Evolutionary conservation across 2,888 invertebrate genomes (phyloP), one percentile per base, ranked within the genome.

Genomic region (Hoplodrina blanda): DNA sequence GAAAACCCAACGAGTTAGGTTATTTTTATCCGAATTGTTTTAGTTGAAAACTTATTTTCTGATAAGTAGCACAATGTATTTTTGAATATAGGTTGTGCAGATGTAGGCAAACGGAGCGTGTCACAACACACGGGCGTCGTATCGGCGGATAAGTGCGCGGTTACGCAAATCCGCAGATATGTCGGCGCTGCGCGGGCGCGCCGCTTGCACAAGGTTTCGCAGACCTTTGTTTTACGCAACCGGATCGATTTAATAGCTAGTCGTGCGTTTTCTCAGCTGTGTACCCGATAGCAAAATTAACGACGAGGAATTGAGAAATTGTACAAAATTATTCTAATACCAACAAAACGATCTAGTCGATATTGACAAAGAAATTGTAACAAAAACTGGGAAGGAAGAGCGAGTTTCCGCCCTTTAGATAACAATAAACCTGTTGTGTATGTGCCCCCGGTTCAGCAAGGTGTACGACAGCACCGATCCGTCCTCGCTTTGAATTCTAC

Each of bases 161-260:
- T 96, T 96, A 96, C 96, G 95, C 95, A 96, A 96, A 96, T 94
- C 94, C 90, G 93, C 93, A 96, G 95, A 96, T 95, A 95, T 95
- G 95, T 95, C 93, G 93, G 94, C 91, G 88, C 89, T 75, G 89
- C 90, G 93, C 93, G 91, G 92, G 93, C 94, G 94, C 93, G 93
- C 93, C 93, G 95, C 95, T 95, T 96, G 94, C 95, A 95, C 96
- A 95, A 95, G 95, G 94, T 92, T 95, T 94, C 91, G 92, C 95
- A 95, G 95, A 96, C 95, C 96, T 96, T 96, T 96, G 96, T 96
- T 96, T 96, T 95, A 95, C 95, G 95, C 95, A 96, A 96, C 94
- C 90, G 90, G 94, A 94, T 95, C 95, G 94, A 94, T 95, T 95
- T 94, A 95, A 95, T 93, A 94, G 93, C 92, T 91, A 91, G 93